Conservation (phyloP, 1,140 invertebrate species). For the Adelges cooleyi region DNA sequence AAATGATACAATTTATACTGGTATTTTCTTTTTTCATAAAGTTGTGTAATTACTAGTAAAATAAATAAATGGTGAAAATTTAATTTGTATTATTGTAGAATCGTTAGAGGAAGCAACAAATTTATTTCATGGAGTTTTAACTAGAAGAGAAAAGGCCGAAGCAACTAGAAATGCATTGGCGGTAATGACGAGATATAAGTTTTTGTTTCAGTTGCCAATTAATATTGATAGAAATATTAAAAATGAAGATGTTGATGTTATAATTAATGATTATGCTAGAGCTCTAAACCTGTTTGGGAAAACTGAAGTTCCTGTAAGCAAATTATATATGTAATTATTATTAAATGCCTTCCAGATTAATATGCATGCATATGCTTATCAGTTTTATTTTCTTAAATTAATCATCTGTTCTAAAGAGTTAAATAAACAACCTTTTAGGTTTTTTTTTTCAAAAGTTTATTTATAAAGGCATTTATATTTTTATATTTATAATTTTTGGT, state of each 20-base stretch:
- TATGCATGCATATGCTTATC: too few relatives aligned
- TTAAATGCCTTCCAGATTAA: too few relatives aligned
- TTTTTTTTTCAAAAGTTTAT: neutral
- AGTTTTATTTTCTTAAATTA: neutral
- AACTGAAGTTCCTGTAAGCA: conserved; percentile 71
- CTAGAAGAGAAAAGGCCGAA: conserved; percentile 87
- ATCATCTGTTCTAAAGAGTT: neutral
- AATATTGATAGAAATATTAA: conserved; percentile 88
- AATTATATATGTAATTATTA: neutral
- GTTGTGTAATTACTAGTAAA: too few relatives aligned
- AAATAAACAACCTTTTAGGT: neutral
- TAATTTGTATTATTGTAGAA: too few relatives aligned
- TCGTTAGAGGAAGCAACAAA: conserved; percentile 84
- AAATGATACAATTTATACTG: too few relatives aligned
- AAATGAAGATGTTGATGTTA: conserved; percentile 89
- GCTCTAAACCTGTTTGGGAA: conserved; percentile 93
- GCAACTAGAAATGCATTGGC: conserved; percentile 88
- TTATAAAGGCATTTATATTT: neutral
- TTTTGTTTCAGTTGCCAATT: conserved; percentile 89
- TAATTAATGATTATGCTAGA: conserved; percentile 94
- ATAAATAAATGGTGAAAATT: too few relatives aligned
- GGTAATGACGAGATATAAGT: conserved; percentile 76
- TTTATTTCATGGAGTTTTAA: conserved; percentile 87
- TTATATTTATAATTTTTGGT: neutral
- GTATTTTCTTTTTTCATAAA: too few relatives aligned